Evolutionary conservation across 2,888 invertebrate genomes (phyloP).

Genomic region (Biston betularia): DNA sequence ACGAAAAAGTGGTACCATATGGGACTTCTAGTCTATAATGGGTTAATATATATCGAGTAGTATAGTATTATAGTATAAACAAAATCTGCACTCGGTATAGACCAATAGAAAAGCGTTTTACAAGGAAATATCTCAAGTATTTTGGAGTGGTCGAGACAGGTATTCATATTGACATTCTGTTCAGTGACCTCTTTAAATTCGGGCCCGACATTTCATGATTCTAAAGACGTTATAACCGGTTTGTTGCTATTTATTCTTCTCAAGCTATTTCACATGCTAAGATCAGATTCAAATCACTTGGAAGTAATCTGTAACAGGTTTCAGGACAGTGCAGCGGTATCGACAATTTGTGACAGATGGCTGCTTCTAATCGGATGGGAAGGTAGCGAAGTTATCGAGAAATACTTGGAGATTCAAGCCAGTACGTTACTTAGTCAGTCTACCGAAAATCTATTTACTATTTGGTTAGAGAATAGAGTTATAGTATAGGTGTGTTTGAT

Average conservation of each 20-base stretch:
- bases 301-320: constrained; percentile 11
- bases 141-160: not conserved
- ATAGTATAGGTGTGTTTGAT: too few relatives aligned
- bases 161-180: constrained; percentile 8
- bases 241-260: not conserved
- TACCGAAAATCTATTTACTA: too few relatives aligned
- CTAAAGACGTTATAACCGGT: too few relatives aligned
- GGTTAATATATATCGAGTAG: too few relatives aligned
- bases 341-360: constrained; percentile 18
- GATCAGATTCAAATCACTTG: constrained; percentile 6
- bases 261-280: not conserved
- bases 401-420: not conserved
- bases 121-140: constrained; percentile 7
- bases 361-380: constrained; percentile 14
- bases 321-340: constrained; percentile 11
- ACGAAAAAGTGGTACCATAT: too few relatives aligned
- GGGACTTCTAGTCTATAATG: too few relatives aligned
- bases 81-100: not conserved
- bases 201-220: not conserved
- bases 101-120: not conserved
- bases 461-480: too few relatives aligned
- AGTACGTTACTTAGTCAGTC: not conserved
- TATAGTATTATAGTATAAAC: too few relatives aligned
- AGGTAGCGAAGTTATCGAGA: constrained; percentile 3
- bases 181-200: constrained; percentile 7